These are phyloP conservation scores for Bembecia ichneumoniformis DNA, from an alignment of 2,888 invertebrate genomes.

Conservation along the genomic window DNA sequence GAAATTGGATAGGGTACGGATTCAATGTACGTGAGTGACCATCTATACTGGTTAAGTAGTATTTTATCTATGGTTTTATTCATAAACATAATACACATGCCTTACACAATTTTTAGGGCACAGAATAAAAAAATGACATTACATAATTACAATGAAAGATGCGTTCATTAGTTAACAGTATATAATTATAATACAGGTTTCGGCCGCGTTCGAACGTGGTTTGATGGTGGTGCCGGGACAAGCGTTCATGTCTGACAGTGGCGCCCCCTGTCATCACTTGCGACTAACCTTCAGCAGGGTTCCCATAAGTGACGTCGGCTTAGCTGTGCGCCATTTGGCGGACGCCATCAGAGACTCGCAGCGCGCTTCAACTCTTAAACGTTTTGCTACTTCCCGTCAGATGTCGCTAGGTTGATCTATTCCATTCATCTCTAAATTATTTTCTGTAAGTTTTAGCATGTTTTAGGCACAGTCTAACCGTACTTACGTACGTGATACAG, in stretches of 20 bases:
- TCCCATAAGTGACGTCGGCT: conserved; percentile 75
- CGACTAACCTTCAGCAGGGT: conserved; percentile 81
- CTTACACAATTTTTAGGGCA: background rate
- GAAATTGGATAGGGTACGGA: too few species aligned
- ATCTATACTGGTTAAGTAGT: too few species aligned
- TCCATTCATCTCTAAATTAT: background rate
- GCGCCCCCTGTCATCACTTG: conserved; percentile 76
- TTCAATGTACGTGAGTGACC: too few species aligned
- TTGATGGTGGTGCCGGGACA: conserved; percentile 82
- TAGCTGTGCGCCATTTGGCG: conserved; percentile 72
- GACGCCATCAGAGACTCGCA: conserved; percentile 75
- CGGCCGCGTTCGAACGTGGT: conserved; percentile 76
- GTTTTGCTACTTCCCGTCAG: conserved; percentile 33
- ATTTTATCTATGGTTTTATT: too few species aligned
- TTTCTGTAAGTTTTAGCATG: too few species aligned
- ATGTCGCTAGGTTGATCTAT: conserved; percentile 13
- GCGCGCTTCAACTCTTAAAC: conserved; percentile 21
- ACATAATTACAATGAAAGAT: too few species aligned
- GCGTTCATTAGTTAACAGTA: too few species aligned
- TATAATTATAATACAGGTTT: conserved; percentile 27
- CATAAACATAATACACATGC: too few species aligned
- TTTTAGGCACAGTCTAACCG: background rate
- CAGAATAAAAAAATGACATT: too few species aligned
- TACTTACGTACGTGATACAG: too few species aligned
- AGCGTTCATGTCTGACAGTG: conserved; percentile 77